Evolutionary conservation across 2,797 vertebrate species (phyloP).

Genomic region (Ctenochaetus hawaiiensis): DNA sequence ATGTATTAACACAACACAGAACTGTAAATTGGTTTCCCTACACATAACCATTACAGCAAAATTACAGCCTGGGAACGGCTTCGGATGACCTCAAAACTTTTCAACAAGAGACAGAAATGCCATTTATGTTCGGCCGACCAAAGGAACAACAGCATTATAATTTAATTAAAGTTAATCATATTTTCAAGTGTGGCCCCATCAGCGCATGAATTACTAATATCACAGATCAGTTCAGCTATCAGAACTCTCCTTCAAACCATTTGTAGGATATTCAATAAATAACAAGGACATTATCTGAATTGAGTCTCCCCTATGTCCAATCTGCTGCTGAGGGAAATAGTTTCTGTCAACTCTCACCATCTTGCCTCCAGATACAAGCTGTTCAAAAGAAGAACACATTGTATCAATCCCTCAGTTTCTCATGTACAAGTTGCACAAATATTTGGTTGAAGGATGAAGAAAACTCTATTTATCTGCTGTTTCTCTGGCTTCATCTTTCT

Average conservation of each 20-base stretch:
- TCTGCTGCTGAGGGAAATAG: conserved; percentile 15
- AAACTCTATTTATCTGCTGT: conserved; percentile 52
- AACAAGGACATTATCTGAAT: conserved; percentile 33
- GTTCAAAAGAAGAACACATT: conserved; percentile 32
- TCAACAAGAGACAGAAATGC: conserved; percentile 19
- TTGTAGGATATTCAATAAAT: conserved; percentile 38
- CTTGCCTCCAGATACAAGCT: conserved; percentile 40
- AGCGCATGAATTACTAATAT: conserved; percentile 61
- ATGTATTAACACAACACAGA: conserved; percentile 55
- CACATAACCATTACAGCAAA: conserved; percentile 39
- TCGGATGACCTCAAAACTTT: conserved; percentile 55
- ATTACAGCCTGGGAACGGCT: conserved; percentile 38
- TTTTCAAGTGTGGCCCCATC: conserved; percentile 39
- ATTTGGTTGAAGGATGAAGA: conserved; percentile 46
- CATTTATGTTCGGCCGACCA: conserved; percentile 18
- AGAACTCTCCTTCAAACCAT: conserved; percentile 23
- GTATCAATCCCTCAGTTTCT: conserved; percentile 36
- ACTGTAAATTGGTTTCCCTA: conserved; percentile 56
- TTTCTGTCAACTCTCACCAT: conserved; percentile 7
- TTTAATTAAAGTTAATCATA: conserved; percentile 63
- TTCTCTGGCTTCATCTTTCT: conserved; percentile 57
- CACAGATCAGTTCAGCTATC: conserved; percentile 43
- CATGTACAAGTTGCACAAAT: conserved; percentile 45
- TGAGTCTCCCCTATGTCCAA: not conserved
- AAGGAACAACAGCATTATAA: conserved; percentile 65